phyloP scores from a whole-genome alignment of 2,113 vertebrate genomes.

The Aphelocoma coerulescens region DNA sequence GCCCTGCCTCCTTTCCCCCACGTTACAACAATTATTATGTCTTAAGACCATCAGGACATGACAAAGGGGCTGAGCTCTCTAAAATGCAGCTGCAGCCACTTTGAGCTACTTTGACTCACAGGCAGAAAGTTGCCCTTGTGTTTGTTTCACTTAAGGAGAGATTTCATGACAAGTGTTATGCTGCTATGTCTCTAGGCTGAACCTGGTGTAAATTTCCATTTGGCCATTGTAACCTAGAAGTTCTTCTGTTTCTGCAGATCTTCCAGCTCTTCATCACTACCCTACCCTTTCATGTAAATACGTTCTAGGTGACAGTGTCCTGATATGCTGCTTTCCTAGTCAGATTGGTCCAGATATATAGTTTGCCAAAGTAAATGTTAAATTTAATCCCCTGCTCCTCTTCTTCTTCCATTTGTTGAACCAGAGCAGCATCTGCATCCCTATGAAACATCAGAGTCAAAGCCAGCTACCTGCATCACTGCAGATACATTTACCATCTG shows the following conservation, averaged over 20 bases:
- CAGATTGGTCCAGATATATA: background rate
- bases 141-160: background rate
- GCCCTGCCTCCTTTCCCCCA: background rate
- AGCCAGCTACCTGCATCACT: conserved; percentile 2
- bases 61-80: background rate
- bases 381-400: background rate
- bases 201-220: background rate
- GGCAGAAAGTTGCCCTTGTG: background rate
- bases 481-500: conserved; percentile 5
- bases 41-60: background rate
- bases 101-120: background rate
- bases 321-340: background rate
- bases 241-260: background rate
- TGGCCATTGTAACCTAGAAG: background rate
- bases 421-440: background rate
- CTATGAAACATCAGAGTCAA: background rate
- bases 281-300: background rate
- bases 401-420: background rate
- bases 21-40: background rate
- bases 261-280: background rate
- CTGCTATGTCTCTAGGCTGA: background rate
- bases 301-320: background rate
- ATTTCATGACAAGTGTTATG: background rate
- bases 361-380: background rate
- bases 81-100: background rate